Evolutionary conservation across 2,888 invertebrate species (phyloP), one percentile per base, ranked within the genome.

Genomic region (Terebella lapidaria): DNA sequence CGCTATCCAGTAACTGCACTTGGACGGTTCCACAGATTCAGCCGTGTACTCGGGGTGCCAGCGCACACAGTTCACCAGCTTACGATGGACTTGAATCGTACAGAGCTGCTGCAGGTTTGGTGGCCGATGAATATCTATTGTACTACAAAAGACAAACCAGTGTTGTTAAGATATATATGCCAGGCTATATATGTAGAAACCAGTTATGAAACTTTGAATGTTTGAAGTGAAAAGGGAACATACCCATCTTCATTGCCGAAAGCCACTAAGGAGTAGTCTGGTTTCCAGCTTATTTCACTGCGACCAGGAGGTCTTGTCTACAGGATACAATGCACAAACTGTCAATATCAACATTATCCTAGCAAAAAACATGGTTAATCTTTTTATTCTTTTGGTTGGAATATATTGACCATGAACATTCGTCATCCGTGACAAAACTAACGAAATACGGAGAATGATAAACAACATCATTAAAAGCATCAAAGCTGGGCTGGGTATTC

Each of bases 21-120:
- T 80, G 0, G 88, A 88, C 53, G 83, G 78, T 27, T 81, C 82
- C 18, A 80, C 64, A 5, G 74, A 69, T 47, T 66, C 81, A 0
- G 84, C 83, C 0, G 86, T 87, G 65, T 86, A 85, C 55, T 84
- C 81, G 0, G 90, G 89, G 79, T 91, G 90, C 90, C 90, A 91
- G 3, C 81, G 83, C 1, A 89, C 74, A 58, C 84, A 83, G 71
- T 88, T 86, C 27, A 91, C 83, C 59, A 85, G 77, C 81, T 88
- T 88, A 55, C 86, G 85, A 72, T 81, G 83, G 2, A 83, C 74
- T 60, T 83, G 83, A 2, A 86, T 76, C 2, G 81, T 80, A 62
- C 76, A 78, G 2, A 80, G 56, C 42, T 80, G 72, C 25, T 69
- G 70, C 45, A 83, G 69, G 49, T 74, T 70, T 0, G 75, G 74